Evolutionary conservation across 2,797 vertebrate genomes (phyloP).

Genomic region (Lutjanus campechanus): DNA sequence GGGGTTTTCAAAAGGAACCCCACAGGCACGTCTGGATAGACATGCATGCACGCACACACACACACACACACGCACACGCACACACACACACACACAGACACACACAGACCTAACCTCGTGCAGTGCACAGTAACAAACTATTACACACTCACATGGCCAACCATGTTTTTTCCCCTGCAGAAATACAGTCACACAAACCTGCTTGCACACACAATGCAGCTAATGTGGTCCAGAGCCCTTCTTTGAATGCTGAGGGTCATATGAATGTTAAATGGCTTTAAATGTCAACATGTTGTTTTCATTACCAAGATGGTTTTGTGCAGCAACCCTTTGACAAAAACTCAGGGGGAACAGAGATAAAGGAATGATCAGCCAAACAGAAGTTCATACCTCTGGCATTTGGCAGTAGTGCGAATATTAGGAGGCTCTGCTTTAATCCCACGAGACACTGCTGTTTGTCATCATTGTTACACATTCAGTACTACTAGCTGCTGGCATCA

Average conservation of each 20-base stretch:
- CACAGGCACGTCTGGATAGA: constrained; percentile 40
- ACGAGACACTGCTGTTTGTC: constrained; percentile 10
- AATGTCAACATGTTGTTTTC: constrained; percentile 74
- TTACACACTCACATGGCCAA: not conserved
- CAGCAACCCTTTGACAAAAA: constrained; percentile 24
- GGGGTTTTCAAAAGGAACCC: constrained; percentile 47
- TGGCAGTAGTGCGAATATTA: constrained; percentile 14
- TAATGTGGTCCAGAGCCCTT: constrained; percentile 46
- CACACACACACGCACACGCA: constrained; percentile 1
- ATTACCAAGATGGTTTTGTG: constrained; percentile 51
- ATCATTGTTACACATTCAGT: constrained; percentile 27
- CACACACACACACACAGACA: not conserved
- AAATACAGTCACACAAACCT: constrained; percentile 20
- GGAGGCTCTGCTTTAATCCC: constrained; percentile 16
- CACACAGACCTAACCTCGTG: constrained; percentile 1
- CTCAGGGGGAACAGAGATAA: constrained; percentile 12
- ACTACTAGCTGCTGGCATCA: not conserved
- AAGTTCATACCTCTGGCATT: constrained; percentile 26
- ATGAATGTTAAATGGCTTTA: constrained; percentile 69
- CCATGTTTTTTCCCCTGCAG: constrained; percentile 20
- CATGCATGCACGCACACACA: not conserved
- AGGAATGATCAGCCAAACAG: constrained; percentile 17
- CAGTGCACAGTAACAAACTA: constrained; percentile 3
- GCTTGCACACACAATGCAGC: constrained; percentile 33
- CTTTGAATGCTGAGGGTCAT: constrained; percentile 60